Evolutionary conservation across 23 tunicate species (phyloP), one percentile per base, ranked within the genome.

Genomic region (Oikopleura albicans): DNA sequence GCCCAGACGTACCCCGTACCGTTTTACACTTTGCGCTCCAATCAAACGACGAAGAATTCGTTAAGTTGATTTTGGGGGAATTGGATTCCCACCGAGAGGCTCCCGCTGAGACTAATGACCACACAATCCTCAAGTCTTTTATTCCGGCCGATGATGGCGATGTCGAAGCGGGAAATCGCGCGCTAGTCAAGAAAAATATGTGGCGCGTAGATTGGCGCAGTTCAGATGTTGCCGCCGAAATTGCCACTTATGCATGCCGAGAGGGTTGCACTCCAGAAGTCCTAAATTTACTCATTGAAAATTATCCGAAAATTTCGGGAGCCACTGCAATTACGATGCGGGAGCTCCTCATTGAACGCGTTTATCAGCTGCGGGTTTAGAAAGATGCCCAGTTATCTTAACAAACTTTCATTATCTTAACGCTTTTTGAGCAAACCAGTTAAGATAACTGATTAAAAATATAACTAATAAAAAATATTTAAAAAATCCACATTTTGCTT

Each of bases 221-320:
- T 37, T 22, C 2, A 31, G 79, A 71, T 12, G 37, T 92, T 0
- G 99, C 99, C 37, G 39, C 75, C 16, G 96, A 95, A 83, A 86
- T 89, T 39, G 99, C 99, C 4, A 41, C 85, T 66, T 95, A 88
- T 84, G 91, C 92, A 39, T 90, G 96, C 83, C 76, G 90, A 38
- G 66, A 41, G 4, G 99, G 99, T 4, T 86, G 91, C 86, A 85
- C 76, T 76, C 90, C 89, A 39, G 89, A 91, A 39, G 39, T 87
- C 76, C 85, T 95, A 40, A 86, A 87, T 28, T 40, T 95, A 0
- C 88, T 95, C 16, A 85, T 87, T 56, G 86, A 88, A 39, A 40
- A 87, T 76, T 95, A 91, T 84, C 99, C 99, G 0, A 85, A 87
- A 75, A 83, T 88, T 0, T 49, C 63, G 12, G 63, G 63, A 49